These are phyloP conservation scores for Coreoperca whiteheadi DNA, from an alignment of 2,113 vertebrate genomes.

Conservation along the genomic window DNA sequence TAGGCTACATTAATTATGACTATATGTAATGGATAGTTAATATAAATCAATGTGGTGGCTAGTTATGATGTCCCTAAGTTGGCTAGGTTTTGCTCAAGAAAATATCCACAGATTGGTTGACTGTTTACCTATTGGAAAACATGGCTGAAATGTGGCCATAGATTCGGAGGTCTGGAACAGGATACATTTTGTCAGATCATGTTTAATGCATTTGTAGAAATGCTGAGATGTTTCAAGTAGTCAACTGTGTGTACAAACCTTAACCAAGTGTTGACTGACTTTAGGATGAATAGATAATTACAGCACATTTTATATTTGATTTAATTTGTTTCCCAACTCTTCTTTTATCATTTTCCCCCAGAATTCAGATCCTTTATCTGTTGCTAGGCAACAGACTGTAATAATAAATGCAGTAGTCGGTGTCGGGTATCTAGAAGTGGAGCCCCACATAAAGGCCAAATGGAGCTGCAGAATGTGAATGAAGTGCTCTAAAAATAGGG, in stretches of 20 bases:
- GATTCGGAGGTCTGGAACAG: constrained; percentile 2
- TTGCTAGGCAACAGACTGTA: constrained; percentile 75
- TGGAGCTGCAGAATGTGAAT: constrained; percentile 75
- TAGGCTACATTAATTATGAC: no score
- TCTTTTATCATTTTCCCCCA: constrained; percentile 22
- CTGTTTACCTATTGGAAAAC: background rate
- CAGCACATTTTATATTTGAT: constrained; percentile 26
- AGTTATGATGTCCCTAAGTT: no score
- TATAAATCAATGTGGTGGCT: no score
- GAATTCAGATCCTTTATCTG: constrained; percentile 56
- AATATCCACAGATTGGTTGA: constrained; percentile 10
- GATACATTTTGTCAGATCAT: background rate
- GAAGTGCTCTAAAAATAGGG: constrained; percentile 73
- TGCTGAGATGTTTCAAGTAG: background rate
- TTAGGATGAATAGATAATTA: constrained; percentile 6
- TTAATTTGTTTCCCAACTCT: constrained; percentile 17
- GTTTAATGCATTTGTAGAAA: constrained; percentile 8
- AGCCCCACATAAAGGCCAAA: constrained; percentile 73
- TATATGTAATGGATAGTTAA: no score
- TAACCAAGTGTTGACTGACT: constrained; percentile 7
- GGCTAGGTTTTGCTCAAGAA: no score
- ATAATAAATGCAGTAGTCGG: constrained; percentile 55
- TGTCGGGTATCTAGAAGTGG: constrained; percentile 60
- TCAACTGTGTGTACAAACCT: constrained; percentile 17
- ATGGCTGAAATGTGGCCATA: background rate